Conservation (phyloP, 1,140 invertebrate species). For the Heliothis virescens region DNA sequence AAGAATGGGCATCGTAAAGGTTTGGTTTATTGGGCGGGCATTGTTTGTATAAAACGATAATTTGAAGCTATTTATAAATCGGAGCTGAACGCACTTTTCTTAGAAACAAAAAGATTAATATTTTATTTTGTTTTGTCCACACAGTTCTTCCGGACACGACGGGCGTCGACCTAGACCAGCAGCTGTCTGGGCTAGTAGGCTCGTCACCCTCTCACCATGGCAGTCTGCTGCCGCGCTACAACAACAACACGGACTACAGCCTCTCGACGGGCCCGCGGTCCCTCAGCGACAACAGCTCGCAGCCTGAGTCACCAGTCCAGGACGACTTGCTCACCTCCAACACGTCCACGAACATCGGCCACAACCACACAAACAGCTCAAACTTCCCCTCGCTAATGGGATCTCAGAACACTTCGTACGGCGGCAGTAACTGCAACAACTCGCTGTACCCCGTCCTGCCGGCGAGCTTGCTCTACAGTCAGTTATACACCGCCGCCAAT, state of each 20-base stretch:
- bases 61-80: neutral
- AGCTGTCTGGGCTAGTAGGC: conserved; percentile 90
- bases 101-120: neutral
- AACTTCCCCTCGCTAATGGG: conserved; percentile 88
- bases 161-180: conserved; percentile 91
- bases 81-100: neutral
- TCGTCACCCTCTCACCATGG: conserved; percentile 86
- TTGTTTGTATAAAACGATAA: neutral
- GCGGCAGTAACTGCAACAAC: conserved; percentile 88
- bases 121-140: conserved; percentile 59
- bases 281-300: conserved; percentile 92
- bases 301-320: conserved; percentile 93
- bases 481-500: conserved; percentile 92
- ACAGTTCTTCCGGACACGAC: conserved; percentile 91
- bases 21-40: conserved; percentile 2
- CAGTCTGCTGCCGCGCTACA: conserved; percentile 87
- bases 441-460: conserved; percentile 91
- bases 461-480: conserved; percentile 93
- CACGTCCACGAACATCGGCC: conserved; percentile 86
- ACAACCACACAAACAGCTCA: conserved; percentile 88
- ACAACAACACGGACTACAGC: conserved; percentile 83
- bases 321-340: conserved; percentile 90
- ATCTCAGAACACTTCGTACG: conserved; percentile 85
- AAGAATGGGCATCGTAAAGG: conserved; percentile 16
- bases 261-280: conserved; percentile 88